Conservation (phyloP, 2,888 invertebrate species). For the Ischnura elegans region DNA sequence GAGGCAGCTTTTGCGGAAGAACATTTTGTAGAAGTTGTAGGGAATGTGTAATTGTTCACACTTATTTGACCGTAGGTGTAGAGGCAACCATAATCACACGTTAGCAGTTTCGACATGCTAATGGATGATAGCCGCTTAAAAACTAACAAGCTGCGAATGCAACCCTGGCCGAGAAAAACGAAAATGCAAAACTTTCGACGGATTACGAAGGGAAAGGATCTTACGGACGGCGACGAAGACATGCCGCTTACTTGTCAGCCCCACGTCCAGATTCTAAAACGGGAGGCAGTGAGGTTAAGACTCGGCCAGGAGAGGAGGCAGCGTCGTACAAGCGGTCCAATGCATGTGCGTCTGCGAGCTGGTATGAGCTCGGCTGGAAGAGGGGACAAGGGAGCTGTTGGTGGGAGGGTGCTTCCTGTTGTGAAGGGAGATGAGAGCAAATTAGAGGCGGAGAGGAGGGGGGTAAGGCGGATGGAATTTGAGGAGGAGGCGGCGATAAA, state of each 20-base stretch:
- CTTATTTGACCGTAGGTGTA: too few relatives aligned
- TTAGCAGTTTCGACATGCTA: too few relatives aligned
- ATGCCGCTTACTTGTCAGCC: conserved; percentile 16
- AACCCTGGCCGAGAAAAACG: background rate
- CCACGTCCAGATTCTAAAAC: conserved; percentile 50
- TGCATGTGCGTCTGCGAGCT: background rate
- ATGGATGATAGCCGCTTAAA: too few relatives aligned
- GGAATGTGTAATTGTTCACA: too few relatives aligned
- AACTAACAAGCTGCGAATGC: too few relatives aligned
- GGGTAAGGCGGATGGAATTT: background rate
- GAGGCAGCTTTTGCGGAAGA: too few relatives aligned
- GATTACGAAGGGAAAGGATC: background rate
- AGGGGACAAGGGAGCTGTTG: background rate
- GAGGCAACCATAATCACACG: too few relatives aligned
- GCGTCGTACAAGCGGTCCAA: background rate
- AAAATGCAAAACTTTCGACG: background rate
- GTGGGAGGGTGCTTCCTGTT: background rate
- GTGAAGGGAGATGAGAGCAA: conserved; percentile 1
- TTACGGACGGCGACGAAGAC: background rate
- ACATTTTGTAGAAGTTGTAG: too few relatives aligned
- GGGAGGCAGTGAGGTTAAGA: conserved; percentile 37
- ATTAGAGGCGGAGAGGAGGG: background rate
- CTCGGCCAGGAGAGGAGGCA: background rate
- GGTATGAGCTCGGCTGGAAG: background rate
- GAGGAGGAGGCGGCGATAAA: background rate